These are phyloP conservation scores for Muscicapa comitata DNA, from an alignment of 2,797 vertebrate species.

Conservation along the genomic window DNA sequence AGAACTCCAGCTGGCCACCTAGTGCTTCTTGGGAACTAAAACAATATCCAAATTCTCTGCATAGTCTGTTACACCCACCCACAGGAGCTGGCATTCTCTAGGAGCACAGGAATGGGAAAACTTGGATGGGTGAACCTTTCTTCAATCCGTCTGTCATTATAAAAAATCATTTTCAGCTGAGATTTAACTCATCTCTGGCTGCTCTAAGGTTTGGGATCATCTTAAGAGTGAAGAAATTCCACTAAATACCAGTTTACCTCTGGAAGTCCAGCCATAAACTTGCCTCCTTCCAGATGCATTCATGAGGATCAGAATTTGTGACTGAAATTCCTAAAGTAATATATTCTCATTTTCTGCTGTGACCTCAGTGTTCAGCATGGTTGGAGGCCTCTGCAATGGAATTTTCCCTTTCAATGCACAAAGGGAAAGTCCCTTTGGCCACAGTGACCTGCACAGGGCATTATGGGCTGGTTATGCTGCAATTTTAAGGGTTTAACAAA, in stretches of 20 bases:
- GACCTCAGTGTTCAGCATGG: rapidly evolving
- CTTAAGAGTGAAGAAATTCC: not conserved
- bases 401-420: not conserved
- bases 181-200: not conserved
- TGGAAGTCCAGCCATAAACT: not conserved
- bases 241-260: not conserved
- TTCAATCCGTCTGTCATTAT: not conserved
- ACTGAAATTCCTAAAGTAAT: not conserved
- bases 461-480: not conserved
- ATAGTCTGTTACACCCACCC: not conserved
- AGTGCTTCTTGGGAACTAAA: not conserved
- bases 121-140: not conserved
- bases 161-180: not conserved
- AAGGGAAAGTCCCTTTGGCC: not conserved
- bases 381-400: not conserved
- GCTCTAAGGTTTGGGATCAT: not conserved
- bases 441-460: not conserved
- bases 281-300: not conserved
- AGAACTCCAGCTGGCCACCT: not conserved
- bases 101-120: not conserved
- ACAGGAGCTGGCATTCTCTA: not conserved
- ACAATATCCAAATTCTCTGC: not conserved
- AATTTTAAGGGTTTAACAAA: not conserved
- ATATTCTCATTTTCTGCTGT: not conserved
- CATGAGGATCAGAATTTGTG: not conserved